Evolutionary conservation across 1,140 invertebrate species (phyloP).

Genomic region (Lepidostoma basale): DNA sequence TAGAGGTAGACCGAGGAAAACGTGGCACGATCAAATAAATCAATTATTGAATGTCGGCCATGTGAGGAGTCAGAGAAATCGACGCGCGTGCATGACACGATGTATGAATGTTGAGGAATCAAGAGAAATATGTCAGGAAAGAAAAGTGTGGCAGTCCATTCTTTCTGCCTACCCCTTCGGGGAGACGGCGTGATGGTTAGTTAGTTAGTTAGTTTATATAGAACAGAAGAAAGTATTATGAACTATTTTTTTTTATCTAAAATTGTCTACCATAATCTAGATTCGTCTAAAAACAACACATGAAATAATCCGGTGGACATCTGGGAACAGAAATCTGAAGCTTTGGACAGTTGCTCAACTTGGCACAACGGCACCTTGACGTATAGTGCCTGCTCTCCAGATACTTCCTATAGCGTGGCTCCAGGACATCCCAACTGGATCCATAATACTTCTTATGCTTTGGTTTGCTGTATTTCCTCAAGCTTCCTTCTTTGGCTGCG

Average conservation of each 20-base stretch:
- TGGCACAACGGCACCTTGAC: conserved; percentile 55
- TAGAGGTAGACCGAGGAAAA: too few species aligned
- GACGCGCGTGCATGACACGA: too few species aligned
- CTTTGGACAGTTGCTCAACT: conserved; percentile 59
- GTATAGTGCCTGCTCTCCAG: conserved; percentile 47
- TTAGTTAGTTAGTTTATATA: too few species aligned
- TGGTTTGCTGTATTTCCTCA: conserved; percentile 38
- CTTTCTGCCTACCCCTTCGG: too few species aligned
- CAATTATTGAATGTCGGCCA: too few species aligned
- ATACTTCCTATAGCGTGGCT: conserved; percentile 40
- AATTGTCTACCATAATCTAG: background rate
- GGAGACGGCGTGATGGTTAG: too few species aligned
- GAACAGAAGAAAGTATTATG: too few species aligned
- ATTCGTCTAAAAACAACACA: conserved; percentile 58
- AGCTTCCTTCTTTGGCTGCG: conserved; percentile 47
- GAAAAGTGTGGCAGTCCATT: too few species aligned
- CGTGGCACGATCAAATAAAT: too few species aligned
- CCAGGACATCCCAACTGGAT: background rate
- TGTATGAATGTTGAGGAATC: too few species aligned
- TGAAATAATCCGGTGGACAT: conserved; percentile 58
- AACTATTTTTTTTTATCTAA: conserved; percentile 18
- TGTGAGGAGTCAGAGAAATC: too few species aligned
- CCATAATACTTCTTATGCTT: conserved; percentile 41
- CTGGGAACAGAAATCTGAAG: conserved; percentile 56
- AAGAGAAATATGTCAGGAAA: too few species aligned